Evolutionary conservation across 2,888 invertebrate species (phyloP), one percentile per base, ranked within the genome.

Genomic region (Epirrhoe tristata): DNA sequence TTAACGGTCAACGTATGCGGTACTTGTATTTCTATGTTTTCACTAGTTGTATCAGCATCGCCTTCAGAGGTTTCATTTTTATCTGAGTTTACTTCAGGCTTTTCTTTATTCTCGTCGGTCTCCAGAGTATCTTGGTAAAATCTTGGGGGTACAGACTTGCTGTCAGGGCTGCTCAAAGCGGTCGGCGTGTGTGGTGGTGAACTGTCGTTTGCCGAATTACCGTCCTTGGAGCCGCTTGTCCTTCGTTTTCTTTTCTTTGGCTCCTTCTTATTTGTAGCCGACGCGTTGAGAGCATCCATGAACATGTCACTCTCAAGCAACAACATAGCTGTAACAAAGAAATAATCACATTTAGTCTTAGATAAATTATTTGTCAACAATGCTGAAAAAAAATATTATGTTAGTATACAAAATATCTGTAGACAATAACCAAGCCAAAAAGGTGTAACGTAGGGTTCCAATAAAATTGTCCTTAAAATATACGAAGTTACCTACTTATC

Each of bases 81-180:
- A 51, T 90, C 86, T 31, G 81, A 71, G 70, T 75, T 83, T 74
- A 87, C 87, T 31, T 76, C 71, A 1, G 71, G 6, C 69, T 93
- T 94, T 64, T 94, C 94, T 79, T 95, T 94, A 64, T 90, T 94
- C 70, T 95, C 95, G 69, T 95, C 95, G 6, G 95, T 94, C 76
- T 97, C 97, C 69, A 98, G 89, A 0, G 98, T 98, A 77, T 98
- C 98, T 91, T 98, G 97, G 86, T 98, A 98, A 90, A 98, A 98
- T 76, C 95, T 94, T 12, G 96, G 94, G 1, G 96, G 96, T n/a
- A 94, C 90, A 6, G 95, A 93, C 75, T 93, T 93, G 71, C 75
- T 87, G 77, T 92, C 91, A 71, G 92, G 94, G 77, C 93, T 93
- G 16, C 93, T 89, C 12, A 83, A 72, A 8, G 93, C 87, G 8